phyloP scores from a whole-genome alignment of 2,113 vertebrate species.

The Gymnobelideus leadbeateri region DNA sequence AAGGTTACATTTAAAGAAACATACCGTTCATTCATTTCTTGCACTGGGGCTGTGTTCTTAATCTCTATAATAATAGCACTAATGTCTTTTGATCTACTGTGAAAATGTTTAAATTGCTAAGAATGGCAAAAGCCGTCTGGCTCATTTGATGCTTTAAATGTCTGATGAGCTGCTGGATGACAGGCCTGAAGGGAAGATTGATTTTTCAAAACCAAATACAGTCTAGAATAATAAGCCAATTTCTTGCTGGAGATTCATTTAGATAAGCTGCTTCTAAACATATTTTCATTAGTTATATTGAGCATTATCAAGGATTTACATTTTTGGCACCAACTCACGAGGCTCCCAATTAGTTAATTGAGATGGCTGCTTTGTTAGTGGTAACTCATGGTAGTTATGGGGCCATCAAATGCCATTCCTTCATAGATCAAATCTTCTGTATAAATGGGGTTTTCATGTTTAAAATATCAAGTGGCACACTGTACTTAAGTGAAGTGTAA shows the following conservation, averaged over 20 bases:
- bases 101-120: constrained; percentile 73
- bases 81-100: constrained; percentile 72
- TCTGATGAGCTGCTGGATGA: constrained; percentile 65
- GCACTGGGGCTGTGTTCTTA: constrained; percentile 65
- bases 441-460: not conserved
- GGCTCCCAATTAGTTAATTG: constrained; percentile 54
- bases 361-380: constrained; percentile 41
- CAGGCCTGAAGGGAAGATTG: constrained; percentile 65
- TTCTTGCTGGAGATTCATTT: constrained; percentile 71
- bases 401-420: constrained; percentile 37
- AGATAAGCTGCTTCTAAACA: constrained; percentile 65
- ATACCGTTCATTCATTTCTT: constrained; percentile 62
- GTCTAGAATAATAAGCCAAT: constrained; percentile 66
- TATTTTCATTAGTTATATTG: constrained; percentile 69
- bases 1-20: constrained; percentile 76
- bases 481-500: not conserved
- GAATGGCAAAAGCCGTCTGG: constrained; percentile 64
- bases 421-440: constrained; percentile 20
- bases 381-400: not conserved
- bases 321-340: constrained; percentile 41
- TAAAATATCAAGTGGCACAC: not conserved
- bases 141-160: constrained; percentile 75
- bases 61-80: constrained; percentile 71
- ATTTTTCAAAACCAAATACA: constrained; percentile 59
- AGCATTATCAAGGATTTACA: constrained; percentile 64